Percentiles rank a stretch among this genome's conserved stretches.
Conservation (phyloP, 2,113 vertebrate genomes). For the Pseudorhombus dupliciocellatus region DNA sequence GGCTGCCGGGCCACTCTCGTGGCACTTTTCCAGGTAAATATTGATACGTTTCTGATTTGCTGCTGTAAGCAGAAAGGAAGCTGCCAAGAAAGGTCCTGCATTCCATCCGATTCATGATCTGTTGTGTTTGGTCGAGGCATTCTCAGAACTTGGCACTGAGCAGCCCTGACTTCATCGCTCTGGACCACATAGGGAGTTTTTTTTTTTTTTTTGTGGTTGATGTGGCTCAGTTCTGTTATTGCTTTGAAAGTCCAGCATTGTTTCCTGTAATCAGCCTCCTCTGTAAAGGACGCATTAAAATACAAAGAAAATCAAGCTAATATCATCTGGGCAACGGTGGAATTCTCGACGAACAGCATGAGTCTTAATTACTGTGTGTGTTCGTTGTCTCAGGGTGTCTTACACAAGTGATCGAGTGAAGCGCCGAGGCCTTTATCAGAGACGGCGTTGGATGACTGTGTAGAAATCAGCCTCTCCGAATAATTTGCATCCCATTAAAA, state of each 20-base stretch:
- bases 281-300: conserved; percentile 36
- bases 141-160: conserved; percentile 59
- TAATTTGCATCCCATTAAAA: conserved; percentile 61
- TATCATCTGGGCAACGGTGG: conserved; percentile 16
- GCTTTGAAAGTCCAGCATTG: conserved; percentile 61
- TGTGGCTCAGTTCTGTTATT: conserved; percentile 59
- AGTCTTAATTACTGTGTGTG: conserved; percentile 46
- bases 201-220: conserved; percentile 48
- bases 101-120: conserved; percentile 68
- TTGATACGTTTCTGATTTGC: conserved; percentile 63
- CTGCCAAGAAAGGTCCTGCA: conserved; percentile 60
- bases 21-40: conserved; percentile 66
- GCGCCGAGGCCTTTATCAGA: conserved; percentile 28
- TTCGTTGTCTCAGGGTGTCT: conserved; percentile 7
- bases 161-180: conserved; percentile 62
- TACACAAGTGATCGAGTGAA: conserved; percentile 23
- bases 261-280: conserved; percentile 71
- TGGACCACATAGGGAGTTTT: conserved; percentile 61
- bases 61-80: conserved; percentile 47
- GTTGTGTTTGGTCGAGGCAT: conserved; percentile 56
- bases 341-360: conserved; percentile 37
- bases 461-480: conserved; percentile 47
- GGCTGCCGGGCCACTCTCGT: conserved; percentile 37
- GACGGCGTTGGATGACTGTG: conserved; percentile 21
- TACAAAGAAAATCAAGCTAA: conserved; percentile 26